Base-by-base conservation (phyloP, 2,797 vertebrate species). In the Amniataba percoides region DNA sequence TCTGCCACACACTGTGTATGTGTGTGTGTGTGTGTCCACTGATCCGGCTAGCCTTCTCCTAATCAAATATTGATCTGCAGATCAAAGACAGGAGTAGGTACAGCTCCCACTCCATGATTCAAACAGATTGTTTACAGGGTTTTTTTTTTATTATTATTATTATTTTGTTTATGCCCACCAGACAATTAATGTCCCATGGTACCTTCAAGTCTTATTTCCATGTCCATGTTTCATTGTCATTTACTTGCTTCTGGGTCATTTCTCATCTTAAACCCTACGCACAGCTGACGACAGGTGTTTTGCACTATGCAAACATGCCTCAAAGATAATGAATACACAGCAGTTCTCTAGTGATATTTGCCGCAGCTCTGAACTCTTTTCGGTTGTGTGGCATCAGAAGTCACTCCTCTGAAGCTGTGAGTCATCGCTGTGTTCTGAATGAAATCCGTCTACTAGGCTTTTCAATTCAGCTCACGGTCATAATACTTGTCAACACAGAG, bases 61-160 rank as follows among this genome's bases (percentile, higher is more conserved):
- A 82, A 91, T 93, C 84, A 84, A 90, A 89, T 83, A 91, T 88
- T 90, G 89, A 91, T 93, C 56, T 62, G 53, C 5, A 67, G 61
- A 77, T 84, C 66, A 85, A 80, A 88, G 40, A 52, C 49, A 40
- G 65, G 34, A 19, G 23, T 40, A 68, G 52, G 39, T 76, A 70
- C 31, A 83, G 64, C 59, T 81, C 45, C 23, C 45, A 61, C 65
- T 77, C 56, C 21, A 46, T 82, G 81, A 78, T 60, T 81, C 82
- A 84, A 60, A 85, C 80, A 61, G 2, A 60, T 72, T 78, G 56
- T 60, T 65, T 58, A 39, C 48, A 53, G 10, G 13, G 57, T 56
- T 25, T 60, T 68, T 25, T 63, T 68, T 45, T 5, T 42, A 52
- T 25, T 56, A 14, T 56, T 39, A 43, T 49, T 65, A 58, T 70